Percentiles rank a stretch among this genome's conserved stretches.
Evolutionary conservation across 1,140 invertebrate species (phyloP).

Genomic region (Philaenus spumarius): DNA sequence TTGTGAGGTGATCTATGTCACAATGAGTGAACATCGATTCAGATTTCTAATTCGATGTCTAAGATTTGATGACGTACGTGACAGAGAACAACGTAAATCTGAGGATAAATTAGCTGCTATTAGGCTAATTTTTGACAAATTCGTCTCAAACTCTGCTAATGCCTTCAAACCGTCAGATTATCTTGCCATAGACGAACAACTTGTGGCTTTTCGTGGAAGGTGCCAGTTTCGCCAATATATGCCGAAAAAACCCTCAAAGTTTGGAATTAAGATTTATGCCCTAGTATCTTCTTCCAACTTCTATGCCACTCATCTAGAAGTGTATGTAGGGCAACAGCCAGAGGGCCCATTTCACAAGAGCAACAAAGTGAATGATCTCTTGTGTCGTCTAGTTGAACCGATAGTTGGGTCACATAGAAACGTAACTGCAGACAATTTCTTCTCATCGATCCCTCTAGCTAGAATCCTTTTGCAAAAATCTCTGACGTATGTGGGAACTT

Average conservation of each 20-base stretch:
- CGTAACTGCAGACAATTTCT: not conserved
- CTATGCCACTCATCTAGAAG: not conserved
- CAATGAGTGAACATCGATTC: not conserved
- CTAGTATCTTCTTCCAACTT: not conserved
- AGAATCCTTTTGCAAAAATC: not conserved
- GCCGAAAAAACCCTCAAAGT: not conserved
- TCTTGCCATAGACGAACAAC: not conserved
- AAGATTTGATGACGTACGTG: not conserved
- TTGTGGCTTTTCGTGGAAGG: not conserved
- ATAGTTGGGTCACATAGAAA: not conserved
- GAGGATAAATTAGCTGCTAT: not conserved
- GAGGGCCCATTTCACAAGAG: not conserved
- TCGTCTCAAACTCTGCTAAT: not conserved
- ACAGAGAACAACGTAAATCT: not conserved
- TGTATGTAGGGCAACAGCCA: not conserved
- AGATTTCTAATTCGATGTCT: not conserved
- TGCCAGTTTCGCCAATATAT: not conserved
- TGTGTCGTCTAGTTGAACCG: not conserved
- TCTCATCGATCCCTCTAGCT: not conserved
- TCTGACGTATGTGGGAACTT: not conserved
- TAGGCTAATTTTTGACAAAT: not conserved
- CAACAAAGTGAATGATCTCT: not conserved
- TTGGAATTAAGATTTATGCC: not conserved
- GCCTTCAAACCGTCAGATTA: not conserved
- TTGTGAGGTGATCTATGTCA: slow-evolving; percentile 44